phyloP scores from a whole-genome alignment of 2,113 vertebrate species.

The Gymnorhina tibicen region DNA sequence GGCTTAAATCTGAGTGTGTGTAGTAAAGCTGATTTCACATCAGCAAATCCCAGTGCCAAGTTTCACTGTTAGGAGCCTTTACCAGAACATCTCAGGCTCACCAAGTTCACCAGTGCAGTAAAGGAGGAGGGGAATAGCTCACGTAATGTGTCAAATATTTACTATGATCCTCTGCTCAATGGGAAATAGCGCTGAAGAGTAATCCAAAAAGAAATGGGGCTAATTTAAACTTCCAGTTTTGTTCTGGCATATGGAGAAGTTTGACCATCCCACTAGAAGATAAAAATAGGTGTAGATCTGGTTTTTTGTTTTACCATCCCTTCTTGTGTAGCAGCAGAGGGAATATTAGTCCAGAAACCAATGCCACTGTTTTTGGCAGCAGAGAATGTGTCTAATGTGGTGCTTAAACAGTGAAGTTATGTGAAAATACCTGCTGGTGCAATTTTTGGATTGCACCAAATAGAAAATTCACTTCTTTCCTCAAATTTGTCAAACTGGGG shows the following conservation, averaged over 20 bases:
- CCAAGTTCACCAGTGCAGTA: background rate
- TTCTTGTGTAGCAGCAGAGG: background rate
- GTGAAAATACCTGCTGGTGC: background rate
- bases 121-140: background rate
- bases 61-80: background rate
- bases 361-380: background rate
- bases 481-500: background rate
- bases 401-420: background rate
- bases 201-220: background rate
- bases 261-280: background rate
- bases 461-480: background rate
- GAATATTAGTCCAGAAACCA: background rate
- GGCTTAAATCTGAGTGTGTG: background rate
- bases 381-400: background rate
- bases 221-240: background rate
- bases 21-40: background rate
- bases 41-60: background rate
- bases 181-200: background rate
- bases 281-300: background rate
- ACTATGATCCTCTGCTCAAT: fast-evolving
- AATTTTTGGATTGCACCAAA: background rate
- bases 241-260: background rate
- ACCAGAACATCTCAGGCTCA: background rate
- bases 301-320: background rate
- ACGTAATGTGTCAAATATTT: background rate